Evolutionary conservation across 1,140 invertebrate species (phyloP).

Genomic region (Neodiprion lecontei): DNA sequence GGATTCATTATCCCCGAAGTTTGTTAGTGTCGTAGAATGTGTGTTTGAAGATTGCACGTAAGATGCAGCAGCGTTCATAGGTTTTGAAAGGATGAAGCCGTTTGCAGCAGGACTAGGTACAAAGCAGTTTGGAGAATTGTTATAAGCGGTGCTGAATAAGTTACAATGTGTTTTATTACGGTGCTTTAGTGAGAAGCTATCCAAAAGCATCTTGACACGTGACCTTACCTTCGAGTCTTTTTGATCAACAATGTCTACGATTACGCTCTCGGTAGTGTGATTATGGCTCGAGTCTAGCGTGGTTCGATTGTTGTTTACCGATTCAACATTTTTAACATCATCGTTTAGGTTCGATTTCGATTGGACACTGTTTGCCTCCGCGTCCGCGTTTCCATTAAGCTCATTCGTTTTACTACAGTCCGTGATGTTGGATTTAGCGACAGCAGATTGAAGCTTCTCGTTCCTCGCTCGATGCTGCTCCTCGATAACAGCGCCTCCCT

Average conservation of each 20-base stretch:
- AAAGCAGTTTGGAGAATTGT: constrained; percentile 5
- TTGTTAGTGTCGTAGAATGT: not conserved
- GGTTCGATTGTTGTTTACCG: constrained; percentile 17
- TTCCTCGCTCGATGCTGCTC: constrained; percentile 16
- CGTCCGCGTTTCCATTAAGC: not conserved
- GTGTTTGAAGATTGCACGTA: not conserved
- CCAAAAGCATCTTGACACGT: constrained; percentile 50
- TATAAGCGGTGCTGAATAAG: not conserved
- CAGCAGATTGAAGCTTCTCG: not conserved
- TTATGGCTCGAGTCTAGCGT: constrained; percentile 7
- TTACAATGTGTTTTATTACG: constrained; percentile 10
- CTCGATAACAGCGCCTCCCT: constrained; percentile 35
- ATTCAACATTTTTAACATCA: constrained; percentile 9
- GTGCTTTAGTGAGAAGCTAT: constrained; percentile 42
- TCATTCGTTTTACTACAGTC: constrained; percentile 6
- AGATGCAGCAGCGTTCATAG: not conserved
- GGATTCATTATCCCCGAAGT: not conserved
- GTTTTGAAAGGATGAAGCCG: not conserved
- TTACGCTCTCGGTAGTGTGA: constrained; percentile 32
- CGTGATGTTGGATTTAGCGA: not conserved
- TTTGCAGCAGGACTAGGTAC: constrained; percentile 3
- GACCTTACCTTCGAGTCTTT: constrained; percentile 58
- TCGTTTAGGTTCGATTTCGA: not conserved
- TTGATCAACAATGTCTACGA: constrained; percentile 37
- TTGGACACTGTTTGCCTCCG: no score